A percentile compares a stretch with the other conserved stretches of the same genome.
phyloP scores from a whole-genome alignment of 2,888 invertebrate genomes.

The Drosophila antonietae region DNA sequence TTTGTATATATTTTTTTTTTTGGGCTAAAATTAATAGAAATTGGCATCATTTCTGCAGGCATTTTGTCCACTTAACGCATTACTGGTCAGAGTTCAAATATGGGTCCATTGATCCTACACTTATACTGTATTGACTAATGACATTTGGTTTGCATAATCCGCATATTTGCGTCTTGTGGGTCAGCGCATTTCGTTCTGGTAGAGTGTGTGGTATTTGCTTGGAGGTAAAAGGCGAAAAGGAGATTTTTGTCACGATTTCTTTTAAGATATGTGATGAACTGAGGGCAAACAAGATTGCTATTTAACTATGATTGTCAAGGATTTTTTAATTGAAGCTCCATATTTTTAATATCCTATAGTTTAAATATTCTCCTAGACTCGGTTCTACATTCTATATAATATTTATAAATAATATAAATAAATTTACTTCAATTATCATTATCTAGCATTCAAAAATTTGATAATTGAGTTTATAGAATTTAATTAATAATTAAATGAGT shows the following conservation, averaged over 20 bases:
- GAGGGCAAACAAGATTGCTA: not conserved
- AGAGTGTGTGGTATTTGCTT: conserved; percentile 31
- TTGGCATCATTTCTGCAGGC: conserved; percentile 65
- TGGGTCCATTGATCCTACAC: conserved; percentile 59
- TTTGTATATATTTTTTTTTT: not conserved
- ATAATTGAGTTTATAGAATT: too few relatives aligned
- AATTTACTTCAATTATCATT: too few relatives aligned
- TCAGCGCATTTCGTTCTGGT: conserved; percentile 49
- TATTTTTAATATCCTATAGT: too few relatives aligned
- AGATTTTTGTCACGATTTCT: not conserved
- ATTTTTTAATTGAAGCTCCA: not conserved
- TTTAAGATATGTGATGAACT: not conserved
- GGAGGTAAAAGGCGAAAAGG: not conserved
- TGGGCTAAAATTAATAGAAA: conserved; percentile 33
- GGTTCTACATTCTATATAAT: too few relatives aligned
- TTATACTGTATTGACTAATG: conserved; percentile 61
- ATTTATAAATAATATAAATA: too few relatives aligned
- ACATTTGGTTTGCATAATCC: conserved; percentile 73
- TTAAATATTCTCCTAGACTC: too few relatives aligned
- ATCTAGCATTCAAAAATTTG: too few relatives aligned
- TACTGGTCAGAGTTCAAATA: conserved; percentile 76
- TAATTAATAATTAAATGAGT: too few relatives aligned
- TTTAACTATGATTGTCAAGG: too few relatives aligned
- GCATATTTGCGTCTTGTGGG: conserved; percentile 52
- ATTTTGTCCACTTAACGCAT: conserved; percentile 60